Evolutionary conservation across 2,888 invertebrate genomes (phyloP).

Genomic region (Acanthopleura granulata): DNA sequence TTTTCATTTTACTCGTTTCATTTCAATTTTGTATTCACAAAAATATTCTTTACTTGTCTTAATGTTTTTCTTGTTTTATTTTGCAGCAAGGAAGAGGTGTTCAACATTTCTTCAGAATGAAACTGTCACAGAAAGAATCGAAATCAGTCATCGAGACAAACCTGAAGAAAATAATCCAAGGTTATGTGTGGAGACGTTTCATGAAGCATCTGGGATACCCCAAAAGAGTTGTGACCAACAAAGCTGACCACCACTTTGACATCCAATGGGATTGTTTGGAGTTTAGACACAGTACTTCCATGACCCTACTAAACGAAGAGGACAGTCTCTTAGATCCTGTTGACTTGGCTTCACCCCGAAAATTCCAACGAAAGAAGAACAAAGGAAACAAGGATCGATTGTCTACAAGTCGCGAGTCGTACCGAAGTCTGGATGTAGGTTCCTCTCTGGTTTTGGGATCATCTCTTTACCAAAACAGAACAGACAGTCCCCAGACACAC

Average conservation of each 20-base stretch:
- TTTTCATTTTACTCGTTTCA: too few relatives aligned
- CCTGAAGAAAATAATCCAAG: not conserved
- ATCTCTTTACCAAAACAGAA: not conserved
- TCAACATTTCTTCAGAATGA: not conserved
- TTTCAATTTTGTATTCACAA: too few relatives aligned
- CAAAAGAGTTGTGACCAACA: not conserved
- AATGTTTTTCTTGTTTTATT: not conserved
- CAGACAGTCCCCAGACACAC: not conserved
- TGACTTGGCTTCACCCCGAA: not conserved
- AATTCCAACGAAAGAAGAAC: not conserved
- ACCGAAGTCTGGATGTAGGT: not conserved
- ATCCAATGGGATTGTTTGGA: not conserved
- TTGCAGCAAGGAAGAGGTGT: not conserved
- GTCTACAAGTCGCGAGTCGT: not conserved
- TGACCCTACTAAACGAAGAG: not conserved
- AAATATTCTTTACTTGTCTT: not conserved
- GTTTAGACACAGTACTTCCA: not conserved
- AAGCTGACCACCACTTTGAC: not conserved
- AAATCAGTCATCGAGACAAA: not conserved
- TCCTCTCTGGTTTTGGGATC: not conserved
- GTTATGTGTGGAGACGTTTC: conserved; percentile 6
- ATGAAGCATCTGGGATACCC: not conserved
- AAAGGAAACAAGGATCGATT: not conserved
- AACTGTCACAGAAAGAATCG: too few relatives aligned
- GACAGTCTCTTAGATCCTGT: not conserved